Evolutionary conservation across 2,888 invertebrate genomes (phyloP), one percentile per base, ranked within the genome.

Genomic region (Ornithoptera priamus): DNA sequence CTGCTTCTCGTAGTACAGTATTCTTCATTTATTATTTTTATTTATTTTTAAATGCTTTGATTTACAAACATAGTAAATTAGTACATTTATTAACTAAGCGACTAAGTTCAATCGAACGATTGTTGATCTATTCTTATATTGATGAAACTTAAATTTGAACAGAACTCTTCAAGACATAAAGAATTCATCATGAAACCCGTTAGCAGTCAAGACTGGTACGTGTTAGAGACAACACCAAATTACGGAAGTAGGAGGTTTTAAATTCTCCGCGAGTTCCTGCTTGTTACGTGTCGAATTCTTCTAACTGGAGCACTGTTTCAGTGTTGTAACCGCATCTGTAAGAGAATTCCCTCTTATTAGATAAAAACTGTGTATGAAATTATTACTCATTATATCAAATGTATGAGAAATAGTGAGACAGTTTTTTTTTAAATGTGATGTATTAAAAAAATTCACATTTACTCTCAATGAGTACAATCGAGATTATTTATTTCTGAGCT

Each of bases 251-350:
- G 57, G 62, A 69, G 62, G 65, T 58, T 69, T 66, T 69, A 65
- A 65, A 69, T 69, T 69, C 62, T 63, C 63, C 63, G 53, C 42
- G 57, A 36, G 57, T 67, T 67, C 56, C 56, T 56, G 42, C 56
- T 62, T 67, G 67, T 67, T 67, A 67, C 66, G 67, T 65, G 66
- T 70, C 58, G 61, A 69, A 65, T 61, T 67, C 66, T 62, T 63
- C 53, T 60, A 22, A 57, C 39, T 20, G 50, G 59, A 59, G 50
- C 59, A 63, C 59, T 68, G 63, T 62, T 57, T 67, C 57, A 67
- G 12, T 77, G 74, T 75, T 72, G 46, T 42, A 20, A 30, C 39
- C n/a, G 76, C 77, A 73, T 77, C 77, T 78, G 78, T 77, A 77
- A 74, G 78, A 76, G 77, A 46, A 20, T 20, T 30, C 36, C 46